A percentile compares a stretch with the other conserved stretches of the same genome.
phyloP scores from a whole-genome alignment of 2,888 invertebrate genomes.

The Tricholauxania praeusta region DNA sequence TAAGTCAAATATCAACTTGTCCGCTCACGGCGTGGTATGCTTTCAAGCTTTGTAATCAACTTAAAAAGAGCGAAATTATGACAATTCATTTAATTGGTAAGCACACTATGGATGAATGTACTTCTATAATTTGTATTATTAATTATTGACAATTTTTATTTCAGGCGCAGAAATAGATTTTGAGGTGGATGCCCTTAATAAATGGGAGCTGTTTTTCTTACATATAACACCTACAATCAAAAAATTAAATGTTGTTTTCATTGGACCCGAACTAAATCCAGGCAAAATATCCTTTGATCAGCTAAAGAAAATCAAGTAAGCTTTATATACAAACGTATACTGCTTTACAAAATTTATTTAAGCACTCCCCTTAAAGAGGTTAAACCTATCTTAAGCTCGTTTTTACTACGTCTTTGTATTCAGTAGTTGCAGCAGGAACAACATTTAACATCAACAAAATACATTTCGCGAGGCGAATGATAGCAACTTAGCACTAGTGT shows the following conservation, averaged over 20 bases:
- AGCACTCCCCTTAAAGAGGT: too few relatives aligned
- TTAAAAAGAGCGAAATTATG: slow-evolving; percentile 52
- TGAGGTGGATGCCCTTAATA: slow-evolving; percentile 76
- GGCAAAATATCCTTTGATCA: slow-evolving; percentile 72
- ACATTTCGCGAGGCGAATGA: too few relatives aligned
- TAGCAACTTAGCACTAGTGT: too few relatives aligned
- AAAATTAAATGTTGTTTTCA: slow-evolving; percentile 72
- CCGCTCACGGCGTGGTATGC: slow-evolving; percentile 75
- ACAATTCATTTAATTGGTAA: slow-evolving; percentile 64
- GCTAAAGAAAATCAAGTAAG: slow-evolving; percentile 72
- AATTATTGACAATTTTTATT: neutral
- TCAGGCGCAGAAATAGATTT: slow-evolving; percentile 80
- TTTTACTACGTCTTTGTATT: too few relatives aligned
- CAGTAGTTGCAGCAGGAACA: too few relatives aligned
- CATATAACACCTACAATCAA: slow-evolving; percentile 74
- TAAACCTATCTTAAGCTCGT: too few relatives aligned
- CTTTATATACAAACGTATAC: neutral
- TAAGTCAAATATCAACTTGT: slow-evolving; percentile 76
- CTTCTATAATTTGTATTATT: neutral
- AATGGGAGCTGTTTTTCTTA: slow-evolving; percentile 79
- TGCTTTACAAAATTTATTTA: neutral
- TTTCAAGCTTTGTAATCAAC: slow-evolving; percentile 66
- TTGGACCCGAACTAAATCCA: slow-evolving; percentile 76
- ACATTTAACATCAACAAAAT: too few relatives aligned
- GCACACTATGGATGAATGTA: neutral